Evolutionary conservation across 2,888 invertebrate species (phyloP).

Genomic region (Chironomus riparius): DNA sequence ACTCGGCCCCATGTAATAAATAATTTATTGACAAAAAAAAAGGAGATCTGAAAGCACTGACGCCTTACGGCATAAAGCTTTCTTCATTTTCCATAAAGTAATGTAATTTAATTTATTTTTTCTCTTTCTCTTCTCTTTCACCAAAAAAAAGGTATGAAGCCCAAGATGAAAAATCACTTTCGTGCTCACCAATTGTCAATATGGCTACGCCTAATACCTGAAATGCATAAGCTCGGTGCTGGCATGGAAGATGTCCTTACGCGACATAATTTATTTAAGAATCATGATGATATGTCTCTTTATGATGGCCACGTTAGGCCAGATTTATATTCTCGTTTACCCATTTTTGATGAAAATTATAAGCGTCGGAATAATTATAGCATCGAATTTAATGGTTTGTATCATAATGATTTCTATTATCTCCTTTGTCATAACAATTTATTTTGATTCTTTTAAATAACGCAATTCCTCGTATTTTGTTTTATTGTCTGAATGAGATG

Average conservation of each 20-base stretch:
- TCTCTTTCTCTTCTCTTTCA: not conserved
- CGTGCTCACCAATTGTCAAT: conserved; percentile 90
- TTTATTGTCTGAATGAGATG: not conserved
- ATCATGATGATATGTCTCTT: conserved; percentile 77
- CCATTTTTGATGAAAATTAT: conserved; percentile 44
- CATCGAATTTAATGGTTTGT: conserved; percentile 46
- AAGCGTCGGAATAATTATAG: conserved; percentile 49
- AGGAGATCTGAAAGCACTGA: not conserved
- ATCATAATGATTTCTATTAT: conserved; percentile 41
- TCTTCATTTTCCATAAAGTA: not conserved
- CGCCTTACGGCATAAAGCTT: not conserved
- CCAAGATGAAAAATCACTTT: conserved; percentile 86
- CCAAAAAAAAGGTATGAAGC: conserved; percentile 70
- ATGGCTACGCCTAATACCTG: conserved; percentile 79
- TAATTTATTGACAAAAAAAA: not conserved
- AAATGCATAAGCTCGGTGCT: conserved; percentile 60
- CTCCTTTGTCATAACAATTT: too few species aligned
- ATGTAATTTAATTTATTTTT: not conserved
- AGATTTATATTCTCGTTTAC: conserved; percentile 62
- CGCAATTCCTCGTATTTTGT: not conserved
- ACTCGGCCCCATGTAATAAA: not conserved
- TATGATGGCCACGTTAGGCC: conserved; percentile 85
- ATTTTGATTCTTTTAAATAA: too few species aligned
- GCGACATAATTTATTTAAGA: conserved; percentile 78
- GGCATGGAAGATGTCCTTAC: conserved; percentile 84